These are phyloP conservation scores for Harpagoxenus sublaevis DNA, from an alignment of 2,888 invertebrate species.

Conservation along the genomic window DNA sequence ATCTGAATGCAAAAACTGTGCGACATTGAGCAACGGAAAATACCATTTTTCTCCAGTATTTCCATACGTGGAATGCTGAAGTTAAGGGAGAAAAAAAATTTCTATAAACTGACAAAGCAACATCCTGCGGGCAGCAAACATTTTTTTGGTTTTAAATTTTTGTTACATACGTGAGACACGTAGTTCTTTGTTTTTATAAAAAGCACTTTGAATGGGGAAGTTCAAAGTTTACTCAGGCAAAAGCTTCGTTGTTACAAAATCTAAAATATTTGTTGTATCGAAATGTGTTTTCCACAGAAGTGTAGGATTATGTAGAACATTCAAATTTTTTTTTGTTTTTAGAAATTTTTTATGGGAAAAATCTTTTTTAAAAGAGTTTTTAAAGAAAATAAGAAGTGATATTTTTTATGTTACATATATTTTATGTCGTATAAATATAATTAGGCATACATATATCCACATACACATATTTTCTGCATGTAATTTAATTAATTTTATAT, in stretches of 20 bases:
- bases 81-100: constrained; percentile 18
- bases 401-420: neutral
- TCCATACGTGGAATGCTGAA: constrained; percentile 15
- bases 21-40: constrained; percentile 20
- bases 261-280: constrained; percentile 16
- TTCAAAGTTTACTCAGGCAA: constrained; percentile 9
- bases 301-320: neutral
- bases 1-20: constrained; percentile 15
- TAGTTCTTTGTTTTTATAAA: constrained; percentile 21
- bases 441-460: neutral
- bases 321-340: neutral
- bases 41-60: neutral
- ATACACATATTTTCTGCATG: neutral
- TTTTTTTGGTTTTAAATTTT: constrained; percentile 18
- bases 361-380: neutral
- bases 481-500: neutral
- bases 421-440: neutral
- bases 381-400: neutral
- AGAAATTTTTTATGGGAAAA: neutral
- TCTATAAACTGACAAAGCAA: constrained; percentile 15
- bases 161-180: constrained; percentile 1
- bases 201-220: constrained; percentile 8
- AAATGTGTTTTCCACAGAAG: neutral
- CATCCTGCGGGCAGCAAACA: constrained; percentile 9
- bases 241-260: constrained; percentile 10